phyloP scores from a whole-genome alignment of 2,888 invertebrate genomes.

The Calephelis perditalis region DNA sequence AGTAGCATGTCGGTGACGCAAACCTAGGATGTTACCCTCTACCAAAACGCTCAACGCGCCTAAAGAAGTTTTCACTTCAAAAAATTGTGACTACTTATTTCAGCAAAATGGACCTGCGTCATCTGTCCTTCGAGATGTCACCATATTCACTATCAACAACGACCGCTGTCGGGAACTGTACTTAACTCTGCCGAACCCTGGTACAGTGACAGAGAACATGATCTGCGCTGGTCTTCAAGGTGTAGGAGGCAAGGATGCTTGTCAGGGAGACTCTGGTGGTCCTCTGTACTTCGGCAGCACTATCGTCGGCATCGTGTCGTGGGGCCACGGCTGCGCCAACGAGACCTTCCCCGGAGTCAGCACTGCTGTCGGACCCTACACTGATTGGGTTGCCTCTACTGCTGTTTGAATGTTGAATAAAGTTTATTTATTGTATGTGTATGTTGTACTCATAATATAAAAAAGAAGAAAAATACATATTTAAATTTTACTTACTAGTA shows the following conservation, averaged over 20 bases:
- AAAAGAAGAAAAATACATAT: no score
- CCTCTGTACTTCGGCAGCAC: slow-evolving; percentile 36
- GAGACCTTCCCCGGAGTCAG: no score
- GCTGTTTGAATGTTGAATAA: slow-evolving; percentile 2
- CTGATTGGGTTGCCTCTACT: slow-evolving; percentile 23
- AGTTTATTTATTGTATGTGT: no score
- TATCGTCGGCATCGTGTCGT: slow-evolving; percentile 57
- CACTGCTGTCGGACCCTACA: slow-evolving; percentile 22
- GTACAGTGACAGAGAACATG: slow-evolving; percentile 36
- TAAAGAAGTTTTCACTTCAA: no score
- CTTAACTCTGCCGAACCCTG: slow-evolving; percentile 30
- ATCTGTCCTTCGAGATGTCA: slow-evolving; percentile 38
- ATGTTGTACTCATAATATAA: no score
- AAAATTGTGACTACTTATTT: background rate
- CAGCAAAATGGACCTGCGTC: slow-evolving; percentile 32
- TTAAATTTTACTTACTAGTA: no score
- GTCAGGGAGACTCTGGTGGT: slow-evolving; percentile 47
- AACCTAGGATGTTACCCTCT: no score
- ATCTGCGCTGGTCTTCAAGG: slow-evolving; percentile 40
- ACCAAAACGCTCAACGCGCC: no score
- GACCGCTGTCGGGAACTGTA: slow-evolving; percentile 47
- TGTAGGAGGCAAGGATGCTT: slow-evolving; percentile 42
- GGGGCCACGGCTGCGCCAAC: slow-evolving; percentile 55
- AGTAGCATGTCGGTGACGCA: no score
- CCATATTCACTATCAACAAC: slow-evolving; percentile 46